These are phyloP conservation scores for Copidosoma aretas DNA, from an alignment of 2,888 invertebrate genomes.

Conservation along the genomic window DNA sequence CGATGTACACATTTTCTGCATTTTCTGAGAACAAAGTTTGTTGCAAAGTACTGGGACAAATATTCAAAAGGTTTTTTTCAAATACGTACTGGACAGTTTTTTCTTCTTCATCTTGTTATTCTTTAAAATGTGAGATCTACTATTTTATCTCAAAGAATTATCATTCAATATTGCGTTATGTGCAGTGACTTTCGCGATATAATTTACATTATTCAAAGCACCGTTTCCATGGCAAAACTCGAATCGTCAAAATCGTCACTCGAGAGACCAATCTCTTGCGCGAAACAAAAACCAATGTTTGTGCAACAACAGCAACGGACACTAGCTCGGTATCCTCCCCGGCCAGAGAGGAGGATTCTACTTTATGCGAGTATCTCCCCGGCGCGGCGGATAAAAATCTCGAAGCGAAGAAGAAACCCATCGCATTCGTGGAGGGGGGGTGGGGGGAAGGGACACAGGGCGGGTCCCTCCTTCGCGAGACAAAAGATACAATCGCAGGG, in stretches of 20 bases:
- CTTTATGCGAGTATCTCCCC: not conserved
- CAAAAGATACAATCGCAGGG: constrained; percentile 28
- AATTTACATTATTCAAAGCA: too few relatives aligned
- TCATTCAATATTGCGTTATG: too few relatives aligned
- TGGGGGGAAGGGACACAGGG: not conserved
- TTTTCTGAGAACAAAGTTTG: too few relatives aligned
- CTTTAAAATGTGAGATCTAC: too few relatives aligned
- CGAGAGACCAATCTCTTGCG: not conserved
- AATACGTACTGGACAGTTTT: too few relatives aligned
- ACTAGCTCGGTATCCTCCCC: not conserved
- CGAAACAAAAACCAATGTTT: constrained; percentile 18
- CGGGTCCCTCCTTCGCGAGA: constrained; percentile 26
- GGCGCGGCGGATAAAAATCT: constrained; percentile 21
- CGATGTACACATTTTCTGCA: too few relatives aligned
- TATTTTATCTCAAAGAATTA: too few relatives aligned
- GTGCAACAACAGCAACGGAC: constrained; percentile 28
- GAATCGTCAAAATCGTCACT: not conserved
- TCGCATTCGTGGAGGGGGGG: not conserved
- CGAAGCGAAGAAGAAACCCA: not conserved
- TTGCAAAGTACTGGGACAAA: too few relatives aligned
- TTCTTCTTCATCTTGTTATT: too few relatives aligned
- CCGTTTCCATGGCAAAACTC: too few relatives aligned
- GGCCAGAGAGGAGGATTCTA: constrained; percentile 12
- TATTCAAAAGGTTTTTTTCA: too few relatives aligned
- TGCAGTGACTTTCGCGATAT: too few relatives aligned